A percentile compares a stretch with the other conserved stretches of the same genome.
Evolutionary conservation across 92 coral and sea anemone genomes (phyloP).

Genomic region (Phenganax marumi): DNA sequence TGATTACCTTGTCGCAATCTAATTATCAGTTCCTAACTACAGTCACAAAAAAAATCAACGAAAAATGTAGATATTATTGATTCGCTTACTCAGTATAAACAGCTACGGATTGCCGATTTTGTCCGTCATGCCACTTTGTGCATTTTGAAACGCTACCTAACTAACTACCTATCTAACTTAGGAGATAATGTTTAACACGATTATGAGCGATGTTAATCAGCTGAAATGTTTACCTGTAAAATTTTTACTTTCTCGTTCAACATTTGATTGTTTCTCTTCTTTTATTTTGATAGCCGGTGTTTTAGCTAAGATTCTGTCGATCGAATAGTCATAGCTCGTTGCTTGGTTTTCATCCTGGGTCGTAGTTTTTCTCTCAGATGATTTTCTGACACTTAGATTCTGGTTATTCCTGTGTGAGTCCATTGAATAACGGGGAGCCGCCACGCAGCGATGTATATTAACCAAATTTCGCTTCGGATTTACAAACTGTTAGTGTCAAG

Average conservation of each 20-base stretch:
- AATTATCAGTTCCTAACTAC: too few species aligned
- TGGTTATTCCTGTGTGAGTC: slow-evolving; percentile 33
- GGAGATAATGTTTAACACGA: background rate
- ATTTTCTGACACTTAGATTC: slow-evolving; percentile 15
- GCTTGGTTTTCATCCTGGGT: slow-evolving; percentile 51
- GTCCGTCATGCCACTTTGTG: slow-evolving; percentile 1
- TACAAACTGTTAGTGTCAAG: slow-evolving; percentile 1
- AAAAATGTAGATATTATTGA: background rate
- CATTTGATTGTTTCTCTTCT: slow-evolving; percentile 8
- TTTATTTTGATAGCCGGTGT: slow-evolving; percentile 56
- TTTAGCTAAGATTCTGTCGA: slow-evolving; percentile 89
- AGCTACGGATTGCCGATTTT: background rate
- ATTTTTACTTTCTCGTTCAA: background rate
- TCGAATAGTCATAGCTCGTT: slow-evolving; percentile 80
- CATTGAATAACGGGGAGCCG: slow-evolving; percentile 9
- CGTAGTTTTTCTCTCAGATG: background rate
- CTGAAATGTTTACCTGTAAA: background rate
- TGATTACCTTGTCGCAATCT: too few species aligned
- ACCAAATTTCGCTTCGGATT: background rate
- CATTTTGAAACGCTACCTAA: background rate
- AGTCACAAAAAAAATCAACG: too few species aligned
- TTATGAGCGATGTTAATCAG: background rate
- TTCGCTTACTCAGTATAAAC: background rate
- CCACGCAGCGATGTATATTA: slow-evolving; percentile 31
- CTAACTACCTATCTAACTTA: background rate